A percentile compares a stretch with the other conserved stretches of the same genome.
Conservation (phyloP, 2,797 vertebrate species). For the Fundulus diaphanus region DNA sequence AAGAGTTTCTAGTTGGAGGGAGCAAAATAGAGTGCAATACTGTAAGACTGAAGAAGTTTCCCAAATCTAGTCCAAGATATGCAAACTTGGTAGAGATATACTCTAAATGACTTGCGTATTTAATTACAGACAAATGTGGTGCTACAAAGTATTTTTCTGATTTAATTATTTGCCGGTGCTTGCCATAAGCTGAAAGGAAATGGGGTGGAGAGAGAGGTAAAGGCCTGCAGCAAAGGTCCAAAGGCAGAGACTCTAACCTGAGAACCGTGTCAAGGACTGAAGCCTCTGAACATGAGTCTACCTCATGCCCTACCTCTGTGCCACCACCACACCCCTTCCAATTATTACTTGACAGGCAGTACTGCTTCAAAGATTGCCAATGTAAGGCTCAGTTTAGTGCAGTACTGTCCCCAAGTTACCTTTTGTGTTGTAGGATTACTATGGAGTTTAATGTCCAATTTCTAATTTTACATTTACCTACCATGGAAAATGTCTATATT, state of each 20-base stretch:
- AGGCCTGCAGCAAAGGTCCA: no score
- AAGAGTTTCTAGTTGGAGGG: neutral
- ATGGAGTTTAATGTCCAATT: conserved; percentile 81
- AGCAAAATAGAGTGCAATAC: neutral
- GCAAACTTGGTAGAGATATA: neutral
- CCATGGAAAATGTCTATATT: conserved; percentile 73
- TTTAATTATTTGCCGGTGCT: no score
- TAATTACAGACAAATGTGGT: neutral
- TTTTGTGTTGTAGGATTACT: conserved; percentile 74
- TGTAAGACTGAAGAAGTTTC: neutral
- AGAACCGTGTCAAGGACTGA: no score
- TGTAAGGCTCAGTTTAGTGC: conserved; percentile 63
- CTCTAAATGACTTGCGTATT: neutral
- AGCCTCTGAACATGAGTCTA: no score
- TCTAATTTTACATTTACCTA: conserved; percentile 76
- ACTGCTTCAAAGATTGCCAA: conserved; percentile 34
- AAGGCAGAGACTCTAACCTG: no score
- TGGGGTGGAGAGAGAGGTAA: no score
- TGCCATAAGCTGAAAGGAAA: no score
- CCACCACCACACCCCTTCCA: no score
- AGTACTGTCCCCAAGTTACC: conserved; percentile 64
- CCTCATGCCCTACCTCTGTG: no score
- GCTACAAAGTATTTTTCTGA: conserved; percentile 3
- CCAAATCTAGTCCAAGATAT: neutral
- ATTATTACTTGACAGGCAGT: conserved; percentile 28